Base-by-base conservation (phyloP, 2,113 vertebrate species). In the Ptilorrhoa leucosticta region DNA sequence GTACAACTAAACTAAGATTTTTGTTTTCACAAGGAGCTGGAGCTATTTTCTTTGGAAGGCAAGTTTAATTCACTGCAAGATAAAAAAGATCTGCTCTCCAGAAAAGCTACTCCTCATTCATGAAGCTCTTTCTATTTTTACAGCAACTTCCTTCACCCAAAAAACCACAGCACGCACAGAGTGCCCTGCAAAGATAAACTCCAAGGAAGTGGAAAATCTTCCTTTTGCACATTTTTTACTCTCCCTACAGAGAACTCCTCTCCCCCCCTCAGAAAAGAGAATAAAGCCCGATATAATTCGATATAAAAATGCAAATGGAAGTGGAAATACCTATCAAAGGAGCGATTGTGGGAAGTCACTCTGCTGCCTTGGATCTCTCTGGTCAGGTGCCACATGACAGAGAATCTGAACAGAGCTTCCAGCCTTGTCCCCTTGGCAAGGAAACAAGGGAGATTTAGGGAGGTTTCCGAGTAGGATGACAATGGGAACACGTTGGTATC, bases 321-420 rank as follows among this genome's bases (percentile, higher is more conserved):
- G 47, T 40, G 61, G 70, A 87, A 95, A 97, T 91, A 99, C 99
- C 99, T 98, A 60, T 99, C 99, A 85, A 99, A 99, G 51, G 99
- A 99, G 61, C 99, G 99, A 81, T 97, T 99, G 90, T 98, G 98
- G 44, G 99, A 99, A 10, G 98, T 98, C 83, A 98, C 98, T 80
- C 99, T 98, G 96, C 97, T 99, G 93, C 97, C 98, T 72, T 99
- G 99, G 92, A 99, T 98, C 95, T 99, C 99, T 69, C 99, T 97
- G 8, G 99, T 99, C 97, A 99, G 98, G 96, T 99, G 99, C 99
- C 99, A 99, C 92, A 99, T 98, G 72, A 99, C 97, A 6, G 99
- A 99, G 84, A 99, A 99, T 60, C 99, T 97, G 87, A 99, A 99
- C 31, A 99, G 98, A 2, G 99, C 99, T 96, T 99, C 99, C 96